Conservation (phyloP, 2,113 vertebrate genomes). For the Kryptolebias marmoratus region DNA sequence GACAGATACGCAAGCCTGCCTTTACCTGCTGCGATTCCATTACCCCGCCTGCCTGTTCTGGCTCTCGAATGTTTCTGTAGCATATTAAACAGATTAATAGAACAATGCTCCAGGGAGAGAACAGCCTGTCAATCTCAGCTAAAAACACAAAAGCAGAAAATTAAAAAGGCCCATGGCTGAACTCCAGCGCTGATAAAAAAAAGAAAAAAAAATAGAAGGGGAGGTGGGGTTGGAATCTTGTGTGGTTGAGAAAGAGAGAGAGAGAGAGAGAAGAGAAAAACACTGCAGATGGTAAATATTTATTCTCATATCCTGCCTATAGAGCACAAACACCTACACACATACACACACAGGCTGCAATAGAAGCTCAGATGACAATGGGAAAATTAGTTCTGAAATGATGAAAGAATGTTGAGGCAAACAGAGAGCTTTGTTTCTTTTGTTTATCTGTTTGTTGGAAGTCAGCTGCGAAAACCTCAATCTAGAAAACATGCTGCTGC, state of each 20-base stretch:
- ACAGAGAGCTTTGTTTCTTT: slow-evolving; percentile 55
- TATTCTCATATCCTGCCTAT: slow-evolving; percentile 77
- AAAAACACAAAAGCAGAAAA: slow-evolving; percentile 88
- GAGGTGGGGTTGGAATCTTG: slow-evolving; percentile 67
- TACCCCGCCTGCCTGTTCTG: slow-evolving; percentile 79
- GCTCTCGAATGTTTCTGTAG: slow-evolving; percentile 82
- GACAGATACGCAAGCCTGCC: slow-evolving; percentile 77
- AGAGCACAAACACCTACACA: slow-evolving; percentile 45
- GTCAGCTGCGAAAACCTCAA: slow-evolving; percentile 59
- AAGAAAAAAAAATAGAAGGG: slow-evolving; percentile 41
- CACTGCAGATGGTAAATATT: slow-evolving; percentile 82
- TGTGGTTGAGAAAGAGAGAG: slow-evolving; percentile 28
- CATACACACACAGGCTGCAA: slow-evolving; percentile 25
- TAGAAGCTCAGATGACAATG: slow-evolving; percentile 56
- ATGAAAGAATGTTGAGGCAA: slow-evolving; percentile 58
- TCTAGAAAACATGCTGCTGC: slow-evolving; percentile 47
- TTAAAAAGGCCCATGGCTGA: slow-evolving; percentile 87
- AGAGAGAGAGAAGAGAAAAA: slow-evolving; percentile 26
- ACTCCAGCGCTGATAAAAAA: slow-evolving; percentile 81
- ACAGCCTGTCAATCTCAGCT: slow-evolving; percentile 81
- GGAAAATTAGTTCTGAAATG: slow-evolving; percentile 63
- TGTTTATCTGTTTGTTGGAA: slow-evolving; percentile 54
- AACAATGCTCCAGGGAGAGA: slow-evolving; percentile 84
- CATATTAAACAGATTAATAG: slow-evolving; percentile 91
- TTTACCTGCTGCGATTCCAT: slow-evolving; percentile 82